A percentile compares a stretch with the other conserved stretches of the same genome.
These are phyloP conservation scores for Lithosia quadra DNA, from an alignment of 2,888 invertebrate species.

Conservation along the genomic window DNA sequence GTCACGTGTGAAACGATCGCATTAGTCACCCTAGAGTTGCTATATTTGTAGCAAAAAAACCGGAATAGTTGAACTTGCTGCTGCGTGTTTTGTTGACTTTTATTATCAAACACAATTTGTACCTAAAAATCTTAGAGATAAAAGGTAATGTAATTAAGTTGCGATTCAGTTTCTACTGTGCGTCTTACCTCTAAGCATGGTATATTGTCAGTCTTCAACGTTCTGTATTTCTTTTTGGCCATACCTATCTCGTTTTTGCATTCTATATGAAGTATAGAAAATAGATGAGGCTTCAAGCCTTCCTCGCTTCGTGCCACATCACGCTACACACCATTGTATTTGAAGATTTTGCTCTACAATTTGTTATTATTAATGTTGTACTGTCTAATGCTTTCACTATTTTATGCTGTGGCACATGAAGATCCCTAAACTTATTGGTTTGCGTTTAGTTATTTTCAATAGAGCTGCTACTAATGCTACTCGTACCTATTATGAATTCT, in stretches of 20 bases:
- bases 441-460: too few species aligned
- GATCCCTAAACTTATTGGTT: too few species aligned
- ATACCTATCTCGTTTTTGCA: not conserved
- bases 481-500: too few species aligned
- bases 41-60: constrained; percentile 34
- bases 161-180: not conserved
- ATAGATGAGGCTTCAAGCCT: not conserved
- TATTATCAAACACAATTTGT: not conserved
- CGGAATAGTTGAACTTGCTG: constrained; percentile 42
- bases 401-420: too few species aligned
- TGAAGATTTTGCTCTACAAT: too few species aligned
- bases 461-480: too few species aligned
- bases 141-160: not conserved
- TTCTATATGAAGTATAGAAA: not conserved
- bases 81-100: constrained; percentile 30
- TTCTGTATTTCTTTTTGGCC: not conserved
- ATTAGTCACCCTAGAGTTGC: constrained; percentile 25
- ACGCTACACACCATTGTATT: too few species aligned
- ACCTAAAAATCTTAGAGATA: not conserved
- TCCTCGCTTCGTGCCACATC: not conserved
- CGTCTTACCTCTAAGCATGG: not conserved
- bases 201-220: not conserved
- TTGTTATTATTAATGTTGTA: too few species aligned
- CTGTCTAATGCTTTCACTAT: too few species aligned
- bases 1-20: constrained; percentile 21